Percentiles rank a stretch among this genome's conserved stretches.
Evolutionary conservation across 2,797 vertebrate species (phyloP).

Genomic region (Hephaestus fuliginosus): DNA sequence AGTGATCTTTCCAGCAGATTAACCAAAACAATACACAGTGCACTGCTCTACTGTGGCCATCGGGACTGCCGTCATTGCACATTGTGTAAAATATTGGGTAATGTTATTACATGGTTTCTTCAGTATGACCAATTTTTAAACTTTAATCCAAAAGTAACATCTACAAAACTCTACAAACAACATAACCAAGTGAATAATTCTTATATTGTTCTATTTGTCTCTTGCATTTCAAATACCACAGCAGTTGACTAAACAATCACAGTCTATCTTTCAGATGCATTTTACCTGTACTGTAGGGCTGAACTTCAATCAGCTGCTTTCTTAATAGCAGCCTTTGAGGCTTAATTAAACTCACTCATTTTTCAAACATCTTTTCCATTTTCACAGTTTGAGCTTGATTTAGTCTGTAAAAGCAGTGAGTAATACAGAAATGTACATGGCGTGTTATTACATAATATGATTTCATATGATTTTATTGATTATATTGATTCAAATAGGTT

Average conservation of each 20-base stretch:
- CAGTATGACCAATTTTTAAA: neutral
- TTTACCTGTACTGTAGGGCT: too few relatives aligned
- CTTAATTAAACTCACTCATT: neutral
- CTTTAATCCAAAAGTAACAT: neutral
- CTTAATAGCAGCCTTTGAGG: neutral
- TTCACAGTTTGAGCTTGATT: too few relatives aligned
- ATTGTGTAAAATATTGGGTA: neutral
- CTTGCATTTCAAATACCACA: neutral
- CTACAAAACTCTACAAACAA: neutral
- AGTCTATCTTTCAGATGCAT: too few relatives aligned
- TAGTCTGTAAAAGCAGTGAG: too few relatives aligned
- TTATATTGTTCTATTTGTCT: neutral
- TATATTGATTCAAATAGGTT: neutral
- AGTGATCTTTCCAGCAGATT: slow-evolving; percentile 48
- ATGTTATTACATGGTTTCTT: neutral
- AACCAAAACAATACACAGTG: slow-evolving; percentile 12
- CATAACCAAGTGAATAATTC: neutral
- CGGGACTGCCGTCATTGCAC: neutral
- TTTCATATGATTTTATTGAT: neutral
- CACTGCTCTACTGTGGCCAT: neutral
- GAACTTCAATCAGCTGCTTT: too few relatives aligned
- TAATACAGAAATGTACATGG: too few relatives aligned
- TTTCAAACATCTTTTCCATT: too few relatives aligned
- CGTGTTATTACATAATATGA: too few relatives aligned
- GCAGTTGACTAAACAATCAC: neutral